phyloP scores from a whole-genome alignment of 53 echinoderm and acorn worm genomes.

The Pentamera pediparva region DNA sequence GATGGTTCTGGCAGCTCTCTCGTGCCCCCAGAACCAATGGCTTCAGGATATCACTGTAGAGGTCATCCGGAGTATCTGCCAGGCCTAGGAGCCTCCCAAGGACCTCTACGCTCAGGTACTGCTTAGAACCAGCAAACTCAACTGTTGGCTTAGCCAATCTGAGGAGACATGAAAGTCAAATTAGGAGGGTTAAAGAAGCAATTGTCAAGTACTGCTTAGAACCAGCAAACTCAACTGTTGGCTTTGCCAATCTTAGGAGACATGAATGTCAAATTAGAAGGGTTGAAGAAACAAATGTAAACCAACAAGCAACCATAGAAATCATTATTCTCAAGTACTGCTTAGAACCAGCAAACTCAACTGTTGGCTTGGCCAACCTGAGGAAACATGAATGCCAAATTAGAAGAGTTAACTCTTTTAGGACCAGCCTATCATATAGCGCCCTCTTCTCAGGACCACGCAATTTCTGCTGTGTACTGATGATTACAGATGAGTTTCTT shows the following conservation, averaged over 20 bases:
- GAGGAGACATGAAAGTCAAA: too few species aligned
- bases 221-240: slow-evolving; percentile 80
- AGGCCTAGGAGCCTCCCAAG: slow-evolving; percentile 58
- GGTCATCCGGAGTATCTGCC: not conserved
- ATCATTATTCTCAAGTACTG: slow-evolving; percentile 62
- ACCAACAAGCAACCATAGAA: not conserved
- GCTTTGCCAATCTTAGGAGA: slow-evolving; percentile 74
- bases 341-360: slow-evolving; percentile 70
- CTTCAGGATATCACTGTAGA: slow-evolving; percentile 26
- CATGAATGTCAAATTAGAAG: not conserved
- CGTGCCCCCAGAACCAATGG: slow-evolving; percentile 62
- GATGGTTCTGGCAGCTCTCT: slow-evolving; percentile 42
- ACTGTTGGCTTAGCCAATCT: slow-evolving; percentile 91
- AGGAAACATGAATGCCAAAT: too few species aligned
- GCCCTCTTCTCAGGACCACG: too few species aligned
- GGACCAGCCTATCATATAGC: too few species aligned
- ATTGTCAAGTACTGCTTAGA: slow-evolving; percentile 55
- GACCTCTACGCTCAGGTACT: slow-evolving; percentile 65
- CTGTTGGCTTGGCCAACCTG: slow-evolving; percentile 86
- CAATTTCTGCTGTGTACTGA: too few species aligned
- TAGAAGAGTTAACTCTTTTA: too few species aligned
- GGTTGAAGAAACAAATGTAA: not conserved
- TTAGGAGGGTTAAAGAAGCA: too few species aligned
- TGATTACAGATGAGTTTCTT: too few species aligned
- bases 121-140: slow-evolving; percentile 66